phyloP scores from a whole-genome alignment of 2,888 invertebrate species.

The Agrypnus murinus region DNA sequence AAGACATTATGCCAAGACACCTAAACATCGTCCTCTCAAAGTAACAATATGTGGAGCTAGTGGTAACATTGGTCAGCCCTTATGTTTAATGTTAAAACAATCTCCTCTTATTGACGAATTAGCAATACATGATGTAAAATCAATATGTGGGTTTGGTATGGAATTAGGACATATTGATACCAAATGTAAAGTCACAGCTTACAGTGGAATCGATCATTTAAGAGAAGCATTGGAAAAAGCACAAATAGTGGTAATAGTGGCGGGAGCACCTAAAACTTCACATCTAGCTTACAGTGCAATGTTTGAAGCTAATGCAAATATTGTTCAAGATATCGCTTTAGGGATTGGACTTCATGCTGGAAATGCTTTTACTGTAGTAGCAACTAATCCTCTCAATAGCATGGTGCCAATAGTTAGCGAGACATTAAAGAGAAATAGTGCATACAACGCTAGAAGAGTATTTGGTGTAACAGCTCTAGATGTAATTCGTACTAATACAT shows the following conservation, averaged over 20 bases:
- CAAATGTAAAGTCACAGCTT: slow-evolving; percentile 68
- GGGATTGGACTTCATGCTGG: slow-evolving; percentile 61
- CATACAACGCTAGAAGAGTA: slow-evolving; percentile 76
- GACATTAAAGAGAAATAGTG: slow-evolving; percentile 77
- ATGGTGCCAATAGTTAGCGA: slow-evolving; percentile 82
- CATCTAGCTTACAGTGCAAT: slow-evolving; percentile 57
- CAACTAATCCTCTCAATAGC: slow-evolving; percentile 77
- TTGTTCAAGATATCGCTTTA: slow-evolving; percentile 62
- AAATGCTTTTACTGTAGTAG: slow-evolving; percentile 70
- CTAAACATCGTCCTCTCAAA: background rate
- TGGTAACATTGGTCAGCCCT: slow-evolving; percentile 74
- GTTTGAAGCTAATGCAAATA: slow-evolving; percentile 64
- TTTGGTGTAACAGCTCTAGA: slow-evolving; percentile 87
- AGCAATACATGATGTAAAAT: slow-evolving; percentile 74
- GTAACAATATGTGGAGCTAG: slow-evolving; percentile 47
- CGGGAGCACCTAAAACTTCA: slow-evolving; percentile 58
- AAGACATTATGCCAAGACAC: background rate
- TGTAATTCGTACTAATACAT: slow-evolving; percentile 83
- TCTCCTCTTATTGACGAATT: slow-evolving; percentile 76
- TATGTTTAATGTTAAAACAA: slow-evolving; percentile 76
- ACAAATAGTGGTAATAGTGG: slow-evolving; percentile 65
- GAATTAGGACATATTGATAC: slow-evolving; percentile 72
- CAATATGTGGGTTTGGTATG: slow-evolving; percentile 65
- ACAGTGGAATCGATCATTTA: slow-evolving; percentile 62
- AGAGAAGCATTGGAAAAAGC: slow-evolving; percentile 63